Evolutionary conservation across 2,113 vertebrate species (phyloP).

Genomic region (Natator depressus): DNA sequence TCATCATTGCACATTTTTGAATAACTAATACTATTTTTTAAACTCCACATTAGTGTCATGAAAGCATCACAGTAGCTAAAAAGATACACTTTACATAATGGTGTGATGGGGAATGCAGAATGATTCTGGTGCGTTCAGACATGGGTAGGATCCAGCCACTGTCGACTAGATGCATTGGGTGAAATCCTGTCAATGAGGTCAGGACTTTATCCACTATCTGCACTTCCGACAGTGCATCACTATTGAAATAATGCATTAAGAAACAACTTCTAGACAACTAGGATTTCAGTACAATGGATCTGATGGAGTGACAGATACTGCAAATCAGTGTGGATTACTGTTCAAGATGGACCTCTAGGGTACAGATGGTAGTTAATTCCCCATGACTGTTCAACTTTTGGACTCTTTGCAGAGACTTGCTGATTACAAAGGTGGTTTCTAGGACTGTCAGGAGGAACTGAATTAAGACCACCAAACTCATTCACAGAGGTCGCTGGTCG

Average conservation of each 20-base stretch:
- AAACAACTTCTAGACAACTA: constrained; percentile 31
- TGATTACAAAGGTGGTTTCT: neutral
- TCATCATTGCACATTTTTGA: constrained; percentile 11
- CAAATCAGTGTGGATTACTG: constrained; percentile 47
- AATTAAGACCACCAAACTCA: neutral
- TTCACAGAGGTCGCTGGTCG: neutral
- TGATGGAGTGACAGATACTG: constrained; percentile 35
- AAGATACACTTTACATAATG: neutral
- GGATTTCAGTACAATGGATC: constrained; percentile 35
- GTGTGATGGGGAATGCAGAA: neutral
- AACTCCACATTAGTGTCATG: constrained; percentile 26
- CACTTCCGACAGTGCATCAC: neutral
- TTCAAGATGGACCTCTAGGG: constrained; percentile 55
- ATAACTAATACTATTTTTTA: constrained; percentile 40
- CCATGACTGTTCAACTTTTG: constrained; percentile 20
- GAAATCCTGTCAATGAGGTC: neutral
- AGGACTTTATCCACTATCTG: constrained; percentile 29
- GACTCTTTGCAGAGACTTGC: constrained; percentile 2
- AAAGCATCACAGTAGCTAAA: neutral
- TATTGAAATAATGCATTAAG: constrained; percentile 19
- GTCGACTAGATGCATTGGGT: neutral
- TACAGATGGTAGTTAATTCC: constrained; percentile 47
- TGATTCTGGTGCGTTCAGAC: neutral
- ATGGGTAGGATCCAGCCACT: neutral
- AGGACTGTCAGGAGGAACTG: neutral